Conservation (phyloP, 2,113 vertebrate genomes). For the Indicator indicator region DNA sequence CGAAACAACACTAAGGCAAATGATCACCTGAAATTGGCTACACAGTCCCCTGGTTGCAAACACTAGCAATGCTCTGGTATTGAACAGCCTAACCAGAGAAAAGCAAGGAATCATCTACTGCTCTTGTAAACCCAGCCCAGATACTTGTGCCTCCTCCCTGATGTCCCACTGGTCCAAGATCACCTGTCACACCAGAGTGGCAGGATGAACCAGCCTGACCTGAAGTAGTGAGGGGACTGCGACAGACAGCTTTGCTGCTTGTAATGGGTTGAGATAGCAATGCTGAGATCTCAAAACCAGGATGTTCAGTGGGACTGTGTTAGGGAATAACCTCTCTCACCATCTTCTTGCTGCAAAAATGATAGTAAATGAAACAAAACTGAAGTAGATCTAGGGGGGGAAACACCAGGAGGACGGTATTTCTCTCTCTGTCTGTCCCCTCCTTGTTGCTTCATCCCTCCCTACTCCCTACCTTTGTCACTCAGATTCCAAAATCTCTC, state of each 20-base stretch:
- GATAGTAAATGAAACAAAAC: neutral
- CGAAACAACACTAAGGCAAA: neutral
- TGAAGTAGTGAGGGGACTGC: neutral
- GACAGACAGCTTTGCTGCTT: neutral
- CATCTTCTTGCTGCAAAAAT: neutral
- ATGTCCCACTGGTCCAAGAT: accelerated
- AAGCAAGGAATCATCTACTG: neutral
- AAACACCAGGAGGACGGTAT: neutral
- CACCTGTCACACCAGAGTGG: neutral
- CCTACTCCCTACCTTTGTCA: neutral
- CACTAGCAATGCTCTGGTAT: neutral
- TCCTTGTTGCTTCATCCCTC: neutral
- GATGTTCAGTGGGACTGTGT: neutral
- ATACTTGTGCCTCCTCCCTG: neutral
- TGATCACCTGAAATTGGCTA: neutral
- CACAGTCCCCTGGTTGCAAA: neutral
- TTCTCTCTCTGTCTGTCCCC: neutral
- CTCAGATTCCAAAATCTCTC: neutral
- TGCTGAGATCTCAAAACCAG: neutral
- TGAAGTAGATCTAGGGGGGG: neutral
- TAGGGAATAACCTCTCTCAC: neutral
- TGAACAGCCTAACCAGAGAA: neutral
- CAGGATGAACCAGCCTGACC: neutral
- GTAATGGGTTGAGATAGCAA: neutral
- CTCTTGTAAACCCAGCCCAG: neutral